Percentiles rank a stretch among this genome's conserved stretches.
phyloP scores from a whole-genome alignment of 30 jellyfish, hydroid and myxozoan genomes.

The Calvadosia cruxmelitensis region DNA sequence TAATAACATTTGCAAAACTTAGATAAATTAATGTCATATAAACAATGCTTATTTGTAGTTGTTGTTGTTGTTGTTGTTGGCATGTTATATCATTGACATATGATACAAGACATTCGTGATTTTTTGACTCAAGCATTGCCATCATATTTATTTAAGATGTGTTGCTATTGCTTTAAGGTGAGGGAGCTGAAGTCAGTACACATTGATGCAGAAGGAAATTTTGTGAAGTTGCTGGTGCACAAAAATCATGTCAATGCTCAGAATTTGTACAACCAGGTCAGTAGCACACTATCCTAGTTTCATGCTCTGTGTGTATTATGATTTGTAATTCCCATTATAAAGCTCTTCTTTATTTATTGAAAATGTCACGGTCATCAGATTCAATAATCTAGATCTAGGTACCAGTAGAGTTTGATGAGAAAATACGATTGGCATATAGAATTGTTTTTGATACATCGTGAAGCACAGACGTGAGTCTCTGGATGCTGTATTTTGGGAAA shows the following conservation, averaged over 20 bases:
- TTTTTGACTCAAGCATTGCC: not conserved
- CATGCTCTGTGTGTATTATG: too few relatives aligned
- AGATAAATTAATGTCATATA: too few relatives aligned
- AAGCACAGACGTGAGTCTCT: too few relatives aligned
- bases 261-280: conserved; percentile 87
- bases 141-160: not conserved
- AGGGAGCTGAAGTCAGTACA: conserved; percentile 87
- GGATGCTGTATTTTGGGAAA: too few relatives aligned
- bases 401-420: too few relatives aligned
- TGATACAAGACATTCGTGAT: not conserved
- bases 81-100: not conserved
- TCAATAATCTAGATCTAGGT: too few relatives aligned
- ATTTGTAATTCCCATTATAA: not conserved
- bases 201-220: conserved; percentile 46
- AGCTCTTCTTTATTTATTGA: not conserved
- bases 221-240: conserved; percentile 72
- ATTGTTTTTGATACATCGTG: too few relatives aligned
- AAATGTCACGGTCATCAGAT: not conserved
- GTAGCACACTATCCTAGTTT: not conserved
- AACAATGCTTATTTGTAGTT: not conserved
- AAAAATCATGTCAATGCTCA: conserved; percentile 61
- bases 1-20: too few relatives aligned
- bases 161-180: conserved; percentile 21
- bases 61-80: not conserved
- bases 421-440: too few relatives aligned